Evolutionary conservation across 2,113 vertebrate genomes (phyloP).

Genomic region (Himantopus leucocephalus): DNA sequence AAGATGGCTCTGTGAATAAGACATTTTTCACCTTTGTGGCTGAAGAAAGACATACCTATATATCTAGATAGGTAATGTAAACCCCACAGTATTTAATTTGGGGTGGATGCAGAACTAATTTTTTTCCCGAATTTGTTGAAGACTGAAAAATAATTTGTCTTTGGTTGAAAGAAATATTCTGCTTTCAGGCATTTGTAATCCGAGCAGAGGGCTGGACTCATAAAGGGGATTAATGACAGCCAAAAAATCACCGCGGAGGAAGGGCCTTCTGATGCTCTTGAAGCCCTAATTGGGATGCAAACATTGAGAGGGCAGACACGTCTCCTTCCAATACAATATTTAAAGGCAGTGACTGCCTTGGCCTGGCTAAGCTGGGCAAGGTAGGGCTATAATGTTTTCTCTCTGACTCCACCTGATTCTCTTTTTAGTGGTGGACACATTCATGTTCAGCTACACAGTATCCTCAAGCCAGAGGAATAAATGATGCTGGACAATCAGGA

Average conservation of each 20-base stretch:
- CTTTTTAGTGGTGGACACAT: neutral
- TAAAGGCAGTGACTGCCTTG: neutral
- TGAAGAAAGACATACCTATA: neutral
- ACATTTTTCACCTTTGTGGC: neutral
- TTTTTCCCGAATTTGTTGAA: neutral
- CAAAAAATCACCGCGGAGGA: neutral
- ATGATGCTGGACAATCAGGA: neutral
- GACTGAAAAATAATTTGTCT: constrained; percentile 10
- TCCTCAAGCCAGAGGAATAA: neutral
- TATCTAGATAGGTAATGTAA: neutral
- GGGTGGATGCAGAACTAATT: neutral
- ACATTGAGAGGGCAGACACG: neutral
- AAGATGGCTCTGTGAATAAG: neutral
- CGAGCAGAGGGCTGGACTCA: neutral
- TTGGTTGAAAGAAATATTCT: constrained; percentile 2
- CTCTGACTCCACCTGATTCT: neutral
- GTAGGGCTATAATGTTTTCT: neutral
- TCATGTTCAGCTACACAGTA: neutral
- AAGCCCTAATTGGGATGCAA: constrained; percentile 2
- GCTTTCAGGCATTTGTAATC: constrained; percentile 13
- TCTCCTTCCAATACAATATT: neutral
- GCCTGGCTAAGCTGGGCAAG: neutral
- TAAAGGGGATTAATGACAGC: constrained; percentile 33
- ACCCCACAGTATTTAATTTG: neutral
- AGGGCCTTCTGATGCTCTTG: constrained; percentile 8